A percentile compares a stretch with the other conserved stretches of the same genome.
Evolutionary conservation across 2,797 vertebrate genomes (phyloP).

Genomic region (Amniataba percoides): DNA sequence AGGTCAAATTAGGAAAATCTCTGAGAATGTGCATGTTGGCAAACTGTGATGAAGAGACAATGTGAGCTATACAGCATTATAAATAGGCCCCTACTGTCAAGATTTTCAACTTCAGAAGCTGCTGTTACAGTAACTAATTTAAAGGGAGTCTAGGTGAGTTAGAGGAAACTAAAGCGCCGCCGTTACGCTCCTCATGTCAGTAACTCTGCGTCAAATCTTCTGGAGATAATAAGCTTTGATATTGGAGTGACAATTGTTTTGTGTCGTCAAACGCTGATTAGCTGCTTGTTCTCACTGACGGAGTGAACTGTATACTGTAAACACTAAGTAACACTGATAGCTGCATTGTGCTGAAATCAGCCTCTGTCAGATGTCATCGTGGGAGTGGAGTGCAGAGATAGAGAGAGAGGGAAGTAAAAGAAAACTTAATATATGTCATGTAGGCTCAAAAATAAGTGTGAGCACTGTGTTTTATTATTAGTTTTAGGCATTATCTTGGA

Average conservation of each 20-base stretch:
- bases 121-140: neutral
- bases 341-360: neutral
- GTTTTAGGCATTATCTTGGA: neutral
- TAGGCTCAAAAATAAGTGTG: neutral
- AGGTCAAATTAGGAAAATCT: neutral
- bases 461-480: neutral
- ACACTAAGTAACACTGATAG: constrained; percentile 8
- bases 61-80: neutral
- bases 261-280: constrained; percentile 22
- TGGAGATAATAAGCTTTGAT: constrained; percentile 17
- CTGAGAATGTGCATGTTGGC: neutral
- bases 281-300: constrained; percentile 32
- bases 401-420: too few species aligned
- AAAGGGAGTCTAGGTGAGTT: neutral
- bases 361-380: constrained; percentile 2
- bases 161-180: neutral
- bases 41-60: neutral
- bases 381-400: neutral
- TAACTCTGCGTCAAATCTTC: neutral
- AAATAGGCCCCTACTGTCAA: neutral
- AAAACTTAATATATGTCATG: neutral
- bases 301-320: neutral
- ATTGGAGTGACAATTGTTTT: constrained; percentile 31
- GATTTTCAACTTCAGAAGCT: neutral
- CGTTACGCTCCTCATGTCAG: neutral